phyloP scores from a whole-genome alignment of 2,113 vertebrate genomes.

The Guaruba guarouba region DNA sequence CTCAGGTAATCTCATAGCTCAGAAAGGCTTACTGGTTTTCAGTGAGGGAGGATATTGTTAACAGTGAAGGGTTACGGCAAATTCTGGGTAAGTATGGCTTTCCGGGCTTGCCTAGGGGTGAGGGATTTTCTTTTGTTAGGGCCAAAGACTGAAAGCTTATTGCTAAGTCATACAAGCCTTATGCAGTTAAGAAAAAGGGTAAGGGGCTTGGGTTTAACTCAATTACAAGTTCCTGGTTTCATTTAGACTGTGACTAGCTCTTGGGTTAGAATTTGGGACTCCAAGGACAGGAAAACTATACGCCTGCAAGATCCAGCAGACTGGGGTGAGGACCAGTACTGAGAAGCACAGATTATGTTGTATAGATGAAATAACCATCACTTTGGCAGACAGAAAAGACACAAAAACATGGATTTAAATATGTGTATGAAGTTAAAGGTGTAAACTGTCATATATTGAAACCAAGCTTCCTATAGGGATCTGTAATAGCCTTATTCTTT shows the following conservation, averaged over 20 bases:
- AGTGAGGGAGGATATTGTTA: neutral
- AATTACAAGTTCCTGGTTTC: neutral
- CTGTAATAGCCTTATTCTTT: neutral
- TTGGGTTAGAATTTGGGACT: neutral
- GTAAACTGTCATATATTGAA: neutral
- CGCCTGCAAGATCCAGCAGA: neutral
- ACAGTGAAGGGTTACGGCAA: neutral
- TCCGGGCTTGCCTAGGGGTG: neutral
- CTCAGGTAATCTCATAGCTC: constrained; percentile 29
- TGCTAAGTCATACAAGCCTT: neutral
- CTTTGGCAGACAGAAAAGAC: neutral
- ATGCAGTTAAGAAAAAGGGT: neutral
- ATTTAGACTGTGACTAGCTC: neutral
- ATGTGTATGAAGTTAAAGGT: neutral
- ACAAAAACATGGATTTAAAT: neutral
- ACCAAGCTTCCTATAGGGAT: neutral
- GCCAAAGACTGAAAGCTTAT: neutral
- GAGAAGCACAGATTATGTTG: neutral
- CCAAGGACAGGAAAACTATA: neutral
- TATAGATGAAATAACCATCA: neutral
- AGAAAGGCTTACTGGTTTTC: constrained; percentile 24
- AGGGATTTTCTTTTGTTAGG: neutral
- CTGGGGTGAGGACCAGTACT: neutral
- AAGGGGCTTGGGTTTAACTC: neutral
- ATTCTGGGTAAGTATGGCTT: neutral